Base-by-base conservation (phyloP, 2,888 invertebrate genomes). In the Yponomeuta malinellus region DNA sequence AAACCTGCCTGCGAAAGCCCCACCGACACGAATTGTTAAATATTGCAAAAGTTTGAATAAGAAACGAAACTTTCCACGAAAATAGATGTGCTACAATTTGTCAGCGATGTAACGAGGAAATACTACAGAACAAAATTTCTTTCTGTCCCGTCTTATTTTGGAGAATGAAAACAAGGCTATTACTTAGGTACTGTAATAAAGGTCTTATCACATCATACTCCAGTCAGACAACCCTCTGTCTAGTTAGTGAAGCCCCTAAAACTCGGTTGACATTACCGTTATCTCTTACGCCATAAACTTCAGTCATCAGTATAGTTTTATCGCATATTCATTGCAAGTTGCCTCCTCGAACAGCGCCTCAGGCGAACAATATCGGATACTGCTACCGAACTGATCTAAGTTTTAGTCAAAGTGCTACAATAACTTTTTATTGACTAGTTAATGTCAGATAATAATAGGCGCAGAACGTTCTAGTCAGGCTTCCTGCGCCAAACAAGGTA, bases 161-260 rank as follows among this genome's bases (percentile, higher is more conserved):
- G 75, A 72, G 78, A 77, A 80, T 84, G 84, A 87, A 88, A 88
- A 89, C 88, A 88, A 88, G 79, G 77, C 84, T 80, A 84, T 88
- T 85, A 87, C 79, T n/a, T 48, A 68, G 65, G 31, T 15, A 10
- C 23, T 10, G 23, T 43, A 67, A 65, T 65, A 65, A 65, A 29
- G 29, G 65, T 23, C 33, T 65, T 65, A 23, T 65, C 33, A 29
- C 31, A 10, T 65, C 65, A 59, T 12, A 59, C 15, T 15, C 52
- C 52, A 59, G 52, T 43, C 43, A 43, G 43, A 43, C 43, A 43
- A 6, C 43, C 43, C 43, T 43, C 43, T 43, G 43, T 43, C 43
- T 43, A 43, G 43, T 43, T 43, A 43, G 9, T 43, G 8, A 6
- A 8, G 8, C 43, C 15, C 68, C 43, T 43, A 37, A 68, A 68